phyloP scores from a whole-genome alignment of 2,113 vertebrate genomes.

The Promerops cafer region DNA sequence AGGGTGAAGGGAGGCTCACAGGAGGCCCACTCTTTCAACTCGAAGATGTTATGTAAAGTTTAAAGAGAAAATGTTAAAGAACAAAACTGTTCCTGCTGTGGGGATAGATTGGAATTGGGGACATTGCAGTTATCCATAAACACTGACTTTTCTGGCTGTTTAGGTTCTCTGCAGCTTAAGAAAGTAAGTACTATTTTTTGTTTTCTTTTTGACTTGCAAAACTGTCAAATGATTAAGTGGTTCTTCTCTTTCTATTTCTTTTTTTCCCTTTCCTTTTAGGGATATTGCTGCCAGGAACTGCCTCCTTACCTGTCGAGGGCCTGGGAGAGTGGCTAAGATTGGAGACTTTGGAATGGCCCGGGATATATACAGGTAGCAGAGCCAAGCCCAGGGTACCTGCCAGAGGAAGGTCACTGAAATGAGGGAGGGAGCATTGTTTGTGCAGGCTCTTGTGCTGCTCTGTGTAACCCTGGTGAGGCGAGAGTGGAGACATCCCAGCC shows the following conservation, averaged over 20 bases:
- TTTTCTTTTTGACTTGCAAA: not conserved
- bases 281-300: conserved; percentile 98
- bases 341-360: conserved; percentile 98
- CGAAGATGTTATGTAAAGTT: not conserved
- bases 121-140: not conserved
- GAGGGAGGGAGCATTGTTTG: not conserved
- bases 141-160: not conserved
- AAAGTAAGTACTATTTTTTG: not conserved
- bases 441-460: not conserved
- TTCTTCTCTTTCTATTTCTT: not conserved
- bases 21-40: not conserved
- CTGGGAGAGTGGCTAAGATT: conserved; percentile 92
- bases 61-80: not conserved
- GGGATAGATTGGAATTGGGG: not conserved
- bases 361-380: conserved; percentile 93
- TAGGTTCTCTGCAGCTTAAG: not conserved
- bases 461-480: not conserved
- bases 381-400: not conserved
- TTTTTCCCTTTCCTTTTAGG: conserved; percentile 64
- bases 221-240: not conserved
- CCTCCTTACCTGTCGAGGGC: conserved; percentile 90
- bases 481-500: not conserved
- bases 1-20: not conserved
- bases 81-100: not conserved
- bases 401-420: not conserved